Evolutionary conservation across 2,888 invertebrate species (phyloP).

Genomic region (Synanthedon vespiformis): DNA sequence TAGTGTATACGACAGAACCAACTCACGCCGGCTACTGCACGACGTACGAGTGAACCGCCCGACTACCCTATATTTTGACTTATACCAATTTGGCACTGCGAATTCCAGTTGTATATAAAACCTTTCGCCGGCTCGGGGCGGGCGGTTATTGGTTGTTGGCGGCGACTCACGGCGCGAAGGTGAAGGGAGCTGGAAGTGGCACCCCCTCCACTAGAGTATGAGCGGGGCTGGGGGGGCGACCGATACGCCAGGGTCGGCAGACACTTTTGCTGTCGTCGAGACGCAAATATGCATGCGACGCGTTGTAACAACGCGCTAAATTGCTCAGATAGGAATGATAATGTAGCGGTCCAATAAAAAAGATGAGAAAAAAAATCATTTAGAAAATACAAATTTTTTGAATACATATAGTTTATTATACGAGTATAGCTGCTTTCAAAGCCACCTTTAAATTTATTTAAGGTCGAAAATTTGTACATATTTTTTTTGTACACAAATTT

Average conservation of each 20-base stretch:
- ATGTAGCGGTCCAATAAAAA: too few relatives aligned
- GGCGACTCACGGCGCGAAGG: slow-evolving; percentile 50
- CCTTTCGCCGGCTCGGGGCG: slow-evolving; percentile 71
- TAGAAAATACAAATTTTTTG: too few relatives aligned
- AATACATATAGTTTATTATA: too few relatives aligned
- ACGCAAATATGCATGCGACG: slow-evolving; percentile 28
- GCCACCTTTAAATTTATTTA: too few relatives aligned
- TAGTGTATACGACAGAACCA: slow-evolving; percentile 13
- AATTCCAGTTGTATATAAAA: slow-evolving; percentile 75
- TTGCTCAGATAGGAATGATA: too few relatives aligned
- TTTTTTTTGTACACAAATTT: too few relatives aligned
- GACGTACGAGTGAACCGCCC: slow-evolving; percentile 58
- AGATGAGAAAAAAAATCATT: too few relatives aligned
- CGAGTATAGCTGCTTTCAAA: too few relatives aligned
- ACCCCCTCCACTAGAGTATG: slow-evolving; percentile 16
- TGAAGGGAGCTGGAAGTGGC: slow-evolving; percentile 56
- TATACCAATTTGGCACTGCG: slow-evolving; percentile 71
- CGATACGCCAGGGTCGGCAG: slow-evolving; percentile 57
- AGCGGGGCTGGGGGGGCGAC: slow-evolving; percentile 26
- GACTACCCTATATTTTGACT: slow-evolving; percentile 74
- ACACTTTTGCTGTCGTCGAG: slow-evolving; percentile 64
- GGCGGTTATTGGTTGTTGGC: slow-evolving; percentile 57
- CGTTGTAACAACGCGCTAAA: too few relatives aligned
- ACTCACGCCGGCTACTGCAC: slow-evolving; percentile 31
- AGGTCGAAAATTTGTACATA: too few relatives aligned